phyloP scores from a whole-genome alignment of 2,113 vertebrate genomes.

The Pluvialis apricaria region DNA sequence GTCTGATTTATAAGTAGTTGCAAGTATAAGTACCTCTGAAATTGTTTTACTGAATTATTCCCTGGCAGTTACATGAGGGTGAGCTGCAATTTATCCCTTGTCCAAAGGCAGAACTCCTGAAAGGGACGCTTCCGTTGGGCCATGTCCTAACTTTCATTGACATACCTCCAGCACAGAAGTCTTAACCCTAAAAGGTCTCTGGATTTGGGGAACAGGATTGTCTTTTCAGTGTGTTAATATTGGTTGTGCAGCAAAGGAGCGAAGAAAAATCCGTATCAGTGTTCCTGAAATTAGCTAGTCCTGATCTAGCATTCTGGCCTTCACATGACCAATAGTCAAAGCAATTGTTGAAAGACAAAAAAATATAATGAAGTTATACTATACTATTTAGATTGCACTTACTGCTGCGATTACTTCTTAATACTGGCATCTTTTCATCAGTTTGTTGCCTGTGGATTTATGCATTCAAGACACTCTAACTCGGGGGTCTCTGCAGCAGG shows the following conservation, averaged over 20 bases:
- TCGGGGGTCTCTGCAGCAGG: not conserved
- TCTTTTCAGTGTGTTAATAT: not conserved
- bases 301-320: not conserved
- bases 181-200: not conserved
- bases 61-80: not conserved
- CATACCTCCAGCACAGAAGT: not conserved
- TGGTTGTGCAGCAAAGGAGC: not conserved
- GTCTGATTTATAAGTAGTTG: not conserved
- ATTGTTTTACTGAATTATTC: not conserved
- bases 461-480: not conserved
- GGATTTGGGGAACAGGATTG: not conserved
- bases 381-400: not conserved
- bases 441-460: not conserved
- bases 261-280: not conserved
- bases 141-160: not conserved
- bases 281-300: not conserved
- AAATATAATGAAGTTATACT: not conserved
- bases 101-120: not conserved
- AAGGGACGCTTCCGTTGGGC: not conserved
- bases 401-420: not conserved
- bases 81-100: not conserved
- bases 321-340: accelerated
- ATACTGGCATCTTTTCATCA: not conserved
- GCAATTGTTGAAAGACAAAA: not conserved
- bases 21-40: not conserved